Conservation (phyloP, 1,140 invertebrate genomes). For the Drosophila punjabiensis region DNA sequence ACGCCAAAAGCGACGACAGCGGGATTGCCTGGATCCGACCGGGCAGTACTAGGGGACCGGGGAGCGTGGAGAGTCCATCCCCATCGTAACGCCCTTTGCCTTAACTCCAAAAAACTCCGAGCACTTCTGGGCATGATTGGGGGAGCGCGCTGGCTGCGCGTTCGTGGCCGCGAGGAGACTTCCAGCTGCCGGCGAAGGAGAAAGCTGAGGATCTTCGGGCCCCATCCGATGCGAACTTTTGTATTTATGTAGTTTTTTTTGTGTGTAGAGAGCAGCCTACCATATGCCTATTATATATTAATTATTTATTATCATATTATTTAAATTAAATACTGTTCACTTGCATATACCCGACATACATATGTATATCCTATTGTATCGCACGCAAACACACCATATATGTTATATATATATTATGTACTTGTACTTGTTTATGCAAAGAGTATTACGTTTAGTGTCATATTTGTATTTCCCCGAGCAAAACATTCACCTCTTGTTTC, state of each 20-base stretch:
- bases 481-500: slow-evolving; percentile 49
- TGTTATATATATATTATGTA: slow-evolving; percentile 54
- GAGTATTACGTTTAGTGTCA: slow-evolving; percentile 85
- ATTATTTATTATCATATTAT: slow-evolving; percentile 74
- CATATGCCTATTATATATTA: slow-evolving; percentile 63
- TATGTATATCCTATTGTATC: slow-evolving; percentile 42
- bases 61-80: background rate
- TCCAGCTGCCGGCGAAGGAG: slow-evolving; percentile 84
- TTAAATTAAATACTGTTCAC: slow-evolving; percentile 71
- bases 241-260: slow-evolving; percentile 77
- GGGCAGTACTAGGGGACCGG: slow-evolving; percentile 71
- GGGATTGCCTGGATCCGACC: slow-evolving; percentile 71
- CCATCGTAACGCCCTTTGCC: slow-evolving; percentile 65
- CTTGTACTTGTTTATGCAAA: slow-evolving; percentile 63
- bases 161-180: slow-evolving; percentile 85
- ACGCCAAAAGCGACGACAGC: slow-evolving; percentile 64
- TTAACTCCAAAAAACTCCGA: slow-evolving; percentile 44
- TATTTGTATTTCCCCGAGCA: slow-evolving; percentile 60
- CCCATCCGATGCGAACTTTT: slow-evolving; percentile 47
- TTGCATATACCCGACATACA: slow-evolving; percentile 51
- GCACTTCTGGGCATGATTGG: slow-evolving; percentile 72
- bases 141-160: slow-evolving; percentile 78
- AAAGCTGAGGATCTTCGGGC: slow-evolving; percentile 52
- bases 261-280: slow-evolving; percentile 35
- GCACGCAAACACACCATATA: slow-evolving; percentile 42